Percentiles rank a stretch among this genome's conserved stretches.
Evolutionary conservation across 1,140 invertebrate genomes (phyloP).

Genomic region (Drosophila teissieri): DNA sequence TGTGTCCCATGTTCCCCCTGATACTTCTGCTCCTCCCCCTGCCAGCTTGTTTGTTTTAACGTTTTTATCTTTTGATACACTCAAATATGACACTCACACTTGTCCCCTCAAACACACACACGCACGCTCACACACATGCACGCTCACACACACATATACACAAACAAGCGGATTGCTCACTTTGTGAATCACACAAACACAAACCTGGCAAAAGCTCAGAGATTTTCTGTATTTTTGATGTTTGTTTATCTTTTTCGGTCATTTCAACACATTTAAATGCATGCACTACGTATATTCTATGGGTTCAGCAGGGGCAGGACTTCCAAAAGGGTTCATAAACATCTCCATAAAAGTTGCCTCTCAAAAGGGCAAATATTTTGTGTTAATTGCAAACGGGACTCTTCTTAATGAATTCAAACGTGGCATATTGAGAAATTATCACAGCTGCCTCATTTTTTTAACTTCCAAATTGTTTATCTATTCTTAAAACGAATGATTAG

Average conservation of each 20-base stretch:
- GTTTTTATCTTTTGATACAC: slow-evolving; percentile 82
- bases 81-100: slow-evolving; percentile 66
- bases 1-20: slow-evolving; percentile 35
- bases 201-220: slow-evolving; percentile 52
- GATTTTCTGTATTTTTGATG: slow-evolving; percentile 60
- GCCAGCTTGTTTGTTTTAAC: slow-evolving; percentile 70
- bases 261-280: slow-evolving; percentile 79
- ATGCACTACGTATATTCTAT: neutral
- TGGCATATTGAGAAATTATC: slow-evolving; percentile 2
- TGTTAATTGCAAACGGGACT: slow-evolving; percentile 9
- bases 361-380: neutral
- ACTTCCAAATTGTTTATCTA: neutral
- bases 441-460: neutral
- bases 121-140: slow-evolving; percentile 12
- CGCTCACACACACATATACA: slow-evolving; percentile 5
- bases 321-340: slow-evolving; percentile 12
- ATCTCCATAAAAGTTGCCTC: slow-evolving; percentile 8
- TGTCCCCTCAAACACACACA: slow-evolving; percentile 30
- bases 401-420: slow-evolving; percentile 3
- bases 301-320: neutral
- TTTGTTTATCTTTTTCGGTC: slow-evolving; percentile 73
- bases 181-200: slow-evolving; percentile 64
- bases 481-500: too few species aligned
- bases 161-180: slow-evolving; percentile 67
- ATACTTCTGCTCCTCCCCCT: neutral